phyloP scores from a whole-genome alignment of 2,888 invertebrate species.

The Eudemis profundana region DNA sequence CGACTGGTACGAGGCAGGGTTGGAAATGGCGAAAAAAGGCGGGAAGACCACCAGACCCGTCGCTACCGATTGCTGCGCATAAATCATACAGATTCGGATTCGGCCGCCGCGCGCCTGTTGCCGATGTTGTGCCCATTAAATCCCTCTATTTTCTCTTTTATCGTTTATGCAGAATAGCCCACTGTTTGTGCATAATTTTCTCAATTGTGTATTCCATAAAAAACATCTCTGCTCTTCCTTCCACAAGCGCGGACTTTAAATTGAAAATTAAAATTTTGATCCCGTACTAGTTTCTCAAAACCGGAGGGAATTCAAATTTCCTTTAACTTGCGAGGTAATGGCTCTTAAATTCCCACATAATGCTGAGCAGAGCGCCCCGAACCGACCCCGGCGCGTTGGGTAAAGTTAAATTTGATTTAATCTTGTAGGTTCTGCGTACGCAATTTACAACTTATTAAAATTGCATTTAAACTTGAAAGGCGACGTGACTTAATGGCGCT shows the following conservation, averaged over 20 bases:
- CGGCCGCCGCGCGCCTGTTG: conserved; percentile 59
- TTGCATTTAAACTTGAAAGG: conserved; percentile 42
- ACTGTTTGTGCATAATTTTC: conserved; percentile 43
- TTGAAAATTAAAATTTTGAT: conserved; percentile 43
- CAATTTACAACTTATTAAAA: conserved; percentile 45
- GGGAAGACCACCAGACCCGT: conserved; percentile 44
- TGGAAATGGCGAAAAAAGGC: conserved; percentile 41
- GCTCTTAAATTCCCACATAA: conserved; percentile 45
- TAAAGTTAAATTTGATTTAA: conserved; percentile 45
- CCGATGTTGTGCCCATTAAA: conserved; percentile 64
- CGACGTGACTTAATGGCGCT: conserved; percentile 35
- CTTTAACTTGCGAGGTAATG: conserved; percentile 44
- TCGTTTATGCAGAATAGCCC: conserved; percentile 53
- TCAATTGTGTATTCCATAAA: conserved; percentile 16
- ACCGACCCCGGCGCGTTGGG: conserved; percentile 43
- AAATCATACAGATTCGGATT: conserved; percentile 75
- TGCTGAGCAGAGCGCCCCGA: conserved; percentile 44
- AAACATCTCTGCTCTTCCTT: conserved; percentile 20
- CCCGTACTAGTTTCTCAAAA: conserved; percentile 44
- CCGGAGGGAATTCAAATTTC: conserved; percentile 44
- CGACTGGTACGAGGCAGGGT: conserved; percentile 28
- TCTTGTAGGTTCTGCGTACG: conserved; percentile 44
- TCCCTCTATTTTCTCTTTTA: conserved; percentile 47
- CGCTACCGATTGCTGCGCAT: conserved; percentile 66
- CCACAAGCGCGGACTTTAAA: conserved; percentile 41